Evolutionary conservation across 2,113 vertebrate species (phyloP).

Genomic region (Sula dactylatra): DNA sequence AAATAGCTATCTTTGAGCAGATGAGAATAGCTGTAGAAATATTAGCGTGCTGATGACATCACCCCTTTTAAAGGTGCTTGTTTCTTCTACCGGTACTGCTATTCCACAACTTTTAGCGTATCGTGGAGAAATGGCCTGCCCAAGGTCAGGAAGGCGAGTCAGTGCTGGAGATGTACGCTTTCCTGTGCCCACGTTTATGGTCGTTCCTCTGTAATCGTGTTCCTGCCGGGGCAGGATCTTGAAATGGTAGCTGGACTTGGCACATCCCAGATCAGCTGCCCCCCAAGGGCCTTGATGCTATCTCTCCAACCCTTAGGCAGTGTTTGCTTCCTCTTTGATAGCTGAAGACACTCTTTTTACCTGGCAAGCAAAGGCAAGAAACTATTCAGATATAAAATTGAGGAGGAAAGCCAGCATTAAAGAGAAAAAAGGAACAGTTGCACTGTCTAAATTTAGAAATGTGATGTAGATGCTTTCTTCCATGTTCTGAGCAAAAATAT

Average conservation of each 20-base stretch:
- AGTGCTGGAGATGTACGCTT: not conserved
- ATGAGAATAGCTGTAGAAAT: not conserved
- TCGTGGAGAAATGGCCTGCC: not conserved
- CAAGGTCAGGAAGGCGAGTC: not conserved
- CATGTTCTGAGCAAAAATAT: not conserved
- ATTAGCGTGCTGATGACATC: not conserved
- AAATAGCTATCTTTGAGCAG: not conserved
- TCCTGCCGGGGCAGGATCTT: not conserved
- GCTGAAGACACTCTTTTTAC: not conserved
- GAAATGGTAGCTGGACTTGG: not conserved
- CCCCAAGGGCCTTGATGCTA: not conserved
- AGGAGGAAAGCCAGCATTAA: not conserved
- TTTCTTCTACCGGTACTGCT: not conserved
- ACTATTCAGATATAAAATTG: not conserved
- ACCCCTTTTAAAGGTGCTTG: not conserved
- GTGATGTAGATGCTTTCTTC: not conserved
- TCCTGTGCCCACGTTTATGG: not conserved
- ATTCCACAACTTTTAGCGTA: not conserved
- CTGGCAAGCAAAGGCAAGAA: not conserved
- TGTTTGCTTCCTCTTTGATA: not conserved
- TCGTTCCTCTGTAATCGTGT: rapidly evolving
- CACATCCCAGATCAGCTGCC: not conserved
- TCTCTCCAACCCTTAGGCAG: not conserved
- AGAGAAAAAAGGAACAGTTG: not conserved
- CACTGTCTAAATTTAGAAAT: not conserved